Base-by-base conservation (phyloP, 2,888 invertebrate species). In the Hemithea aestivaria region DNA sequence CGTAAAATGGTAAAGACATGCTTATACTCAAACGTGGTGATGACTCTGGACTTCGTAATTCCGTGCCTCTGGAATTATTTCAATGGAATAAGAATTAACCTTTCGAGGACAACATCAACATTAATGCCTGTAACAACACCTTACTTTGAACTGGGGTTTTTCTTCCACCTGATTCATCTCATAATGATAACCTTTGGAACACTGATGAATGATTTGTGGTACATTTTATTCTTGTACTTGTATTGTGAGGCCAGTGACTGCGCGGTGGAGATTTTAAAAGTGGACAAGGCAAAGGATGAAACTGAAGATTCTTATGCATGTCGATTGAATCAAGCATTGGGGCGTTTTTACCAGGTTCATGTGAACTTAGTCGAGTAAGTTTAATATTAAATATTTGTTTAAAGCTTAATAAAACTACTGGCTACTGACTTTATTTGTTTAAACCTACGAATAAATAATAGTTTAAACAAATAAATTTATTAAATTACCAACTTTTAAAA, bases 71-170 rank as follows among this genome's bases (percentile, higher is more conserved):
- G 70, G 66, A 58, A 56, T 40, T 75, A 73, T 38, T 7, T 62
- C 0, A 49, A 51, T 3, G 79, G 75, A 0, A 55, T 53, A 1
- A 62, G 62, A 27, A 62, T 63, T 1, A 60, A 71, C 1, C 28
- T 82, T 1, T 80, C 79, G 0, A 58, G 58, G 25, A 65, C 77
- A 0, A 80, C 81, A 0, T 49, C 61, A 0, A 73, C 58, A 5
- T 51, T 83, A 1, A 64, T 81, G 71, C 74, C 82, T 0, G 72
- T 78, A 72, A 58, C 58, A 0, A 49, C 64, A 1, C 81, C 83
- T 0, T 79, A 63, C 30, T 72, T 68, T 20, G 80, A 82, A 51
- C 33, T 81, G 0, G 66, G 69, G 0, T 65, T 73, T 45, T 20
- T 66, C 0, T 31, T 80, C 1, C 82, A 83, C 34, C 48, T 56